Percentiles rank a stretch among this genome's conserved stretches.
These are phyloP conservation scores for Garra rufa DNA, from an alignment of 2,113 vertebrate genomes.

Conservation along the genomic window DNA sequence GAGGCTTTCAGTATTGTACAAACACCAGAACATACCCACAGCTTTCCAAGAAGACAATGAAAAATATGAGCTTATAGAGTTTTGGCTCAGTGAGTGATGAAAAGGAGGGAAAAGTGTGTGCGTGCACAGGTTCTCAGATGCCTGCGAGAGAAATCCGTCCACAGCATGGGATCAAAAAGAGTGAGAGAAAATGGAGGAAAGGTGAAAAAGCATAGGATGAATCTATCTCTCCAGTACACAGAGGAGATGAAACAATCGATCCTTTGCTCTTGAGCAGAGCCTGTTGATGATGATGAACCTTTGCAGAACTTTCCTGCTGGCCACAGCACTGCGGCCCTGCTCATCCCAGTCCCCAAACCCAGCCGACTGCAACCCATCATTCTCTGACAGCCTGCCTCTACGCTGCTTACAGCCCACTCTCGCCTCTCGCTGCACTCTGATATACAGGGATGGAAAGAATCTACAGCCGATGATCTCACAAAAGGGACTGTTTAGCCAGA, in stretches of 20 bases:
- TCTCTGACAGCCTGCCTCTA: conserved; percentile 32
- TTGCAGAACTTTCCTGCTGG: conserved; percentile 43
- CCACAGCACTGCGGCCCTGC: conserved; percentile 38
- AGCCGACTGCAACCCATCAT: conserved; percentile 37
- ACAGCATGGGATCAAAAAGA: conserved; percentile 43
- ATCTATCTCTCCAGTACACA: conserved; percentile 35
- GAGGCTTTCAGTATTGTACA: conserved; percentile 32
- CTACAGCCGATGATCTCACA: not conserved
- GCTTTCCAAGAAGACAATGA: conserved; percentile 1
- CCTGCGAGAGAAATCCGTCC: conserved; percentile 15
- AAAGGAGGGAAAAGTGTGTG: conserved; percentile 35
- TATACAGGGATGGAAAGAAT: conserved; percentile 4
- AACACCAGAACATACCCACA: not conserved
- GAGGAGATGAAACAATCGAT: conserved; percentile 47
- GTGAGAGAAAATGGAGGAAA: conserved; percentile 18
- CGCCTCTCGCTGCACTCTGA: not conserved
- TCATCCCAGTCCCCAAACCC: conserved; percentile 43
- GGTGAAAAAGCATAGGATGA: conserved; percentile 44
- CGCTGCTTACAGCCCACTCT: conserved; percentile 1
- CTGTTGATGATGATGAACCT: conserved; percentile 45
- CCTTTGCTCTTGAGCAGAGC: conserved; percentile 40
- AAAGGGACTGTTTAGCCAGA: not conserved
- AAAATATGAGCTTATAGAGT: conserved; percentile 23
- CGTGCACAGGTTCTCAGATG: conserved; percentile 27
- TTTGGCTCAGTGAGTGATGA: conserved; percentile 19